phyloP scores from a whole-genome alignment of 2,888 invertebrate genomes.

The Rapana venosa region DNA sequence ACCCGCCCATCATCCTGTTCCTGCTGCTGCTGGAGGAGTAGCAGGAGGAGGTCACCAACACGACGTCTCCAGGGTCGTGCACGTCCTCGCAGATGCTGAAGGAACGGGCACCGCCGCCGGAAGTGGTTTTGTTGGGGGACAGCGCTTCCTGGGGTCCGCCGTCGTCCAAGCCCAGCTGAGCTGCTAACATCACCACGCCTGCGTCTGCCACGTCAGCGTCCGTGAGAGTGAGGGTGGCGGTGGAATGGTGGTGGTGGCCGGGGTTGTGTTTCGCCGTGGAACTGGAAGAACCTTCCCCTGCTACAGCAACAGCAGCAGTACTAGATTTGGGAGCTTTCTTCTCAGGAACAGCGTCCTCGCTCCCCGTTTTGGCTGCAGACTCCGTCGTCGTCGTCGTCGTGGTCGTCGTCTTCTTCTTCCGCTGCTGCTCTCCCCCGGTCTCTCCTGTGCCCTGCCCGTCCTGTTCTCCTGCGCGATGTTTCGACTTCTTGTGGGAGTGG shows the following conservation, averaged over 20 bases:
- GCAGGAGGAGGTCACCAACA: neutral
- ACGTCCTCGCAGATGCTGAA: neutral
- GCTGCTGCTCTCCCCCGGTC: neutral
- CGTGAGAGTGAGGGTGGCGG: neutral
- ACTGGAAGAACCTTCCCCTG: too few species aligned
- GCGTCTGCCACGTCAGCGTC: too few species aligned
- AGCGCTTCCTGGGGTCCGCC: neutral
- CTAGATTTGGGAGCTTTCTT: too few species aligned
- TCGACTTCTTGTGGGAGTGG: neutral
- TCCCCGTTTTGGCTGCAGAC: neutral
- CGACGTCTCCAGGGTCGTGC: slow-evolving; percentile 18
- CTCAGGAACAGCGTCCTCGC: too few species aligned
- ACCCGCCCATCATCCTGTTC: neutral
- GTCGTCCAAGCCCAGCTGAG: neutral
- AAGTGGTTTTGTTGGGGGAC: too few species aligned
- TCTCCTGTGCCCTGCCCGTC: neutral
- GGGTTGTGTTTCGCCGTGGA: neutral
- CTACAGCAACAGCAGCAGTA: too few species aligned
- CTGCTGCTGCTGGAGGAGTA: too few species aligned
- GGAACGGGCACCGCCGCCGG: neutral
- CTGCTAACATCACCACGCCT: too few species aligned
- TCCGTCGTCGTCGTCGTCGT: neutral
- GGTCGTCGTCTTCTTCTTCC: neutral
- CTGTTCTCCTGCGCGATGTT: neutral
- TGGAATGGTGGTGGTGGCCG: neutral